Conservation (phyloP, 2,113 vertebrate genomes). For the Vulpes lagopus region DNA sequence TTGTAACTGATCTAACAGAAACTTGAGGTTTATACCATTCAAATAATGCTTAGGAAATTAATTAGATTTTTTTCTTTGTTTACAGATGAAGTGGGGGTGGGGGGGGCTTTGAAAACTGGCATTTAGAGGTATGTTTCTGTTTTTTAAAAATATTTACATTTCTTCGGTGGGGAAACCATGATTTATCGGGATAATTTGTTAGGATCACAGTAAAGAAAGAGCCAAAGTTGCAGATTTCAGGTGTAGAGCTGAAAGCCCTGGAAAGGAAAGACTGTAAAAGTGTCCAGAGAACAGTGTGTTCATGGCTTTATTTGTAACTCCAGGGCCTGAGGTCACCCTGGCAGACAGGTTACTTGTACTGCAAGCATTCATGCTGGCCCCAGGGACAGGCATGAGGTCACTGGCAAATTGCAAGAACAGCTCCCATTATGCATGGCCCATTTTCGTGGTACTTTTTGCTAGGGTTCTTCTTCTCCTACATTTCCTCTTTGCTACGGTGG, state of each 20-base stretch:
- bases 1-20: conserved; percentile 61
- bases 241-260: neutral
- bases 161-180: neutral
- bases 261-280: neutral
- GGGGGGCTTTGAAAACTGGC: neutral
- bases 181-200: conserved; percentile 51
- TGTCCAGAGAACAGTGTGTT: conserved; percentile 66
- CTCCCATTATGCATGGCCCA: neutral
- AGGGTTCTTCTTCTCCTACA: neutral
- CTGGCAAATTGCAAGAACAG: neutral
- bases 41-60: conserved; percentile 37
- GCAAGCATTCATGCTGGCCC: conserved; percentile 26
- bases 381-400: neutral
- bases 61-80: conserved; percentile 52
- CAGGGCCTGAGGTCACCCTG: conserved; percentile 57
- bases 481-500: neutral
- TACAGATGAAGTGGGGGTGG: neutral
- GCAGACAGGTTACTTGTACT: conserved; percentile 51
- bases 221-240: neutral
- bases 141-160: neutral
- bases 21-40: conserved; percentile 28
- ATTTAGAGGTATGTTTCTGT: neutral
- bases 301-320: conserved; percentile 56
- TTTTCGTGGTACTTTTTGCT: neutral
- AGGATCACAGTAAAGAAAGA: neutral